Conservation (phyloP, 2,797 vertebrate genomes). For the Tragopan temminckii region DNA sequence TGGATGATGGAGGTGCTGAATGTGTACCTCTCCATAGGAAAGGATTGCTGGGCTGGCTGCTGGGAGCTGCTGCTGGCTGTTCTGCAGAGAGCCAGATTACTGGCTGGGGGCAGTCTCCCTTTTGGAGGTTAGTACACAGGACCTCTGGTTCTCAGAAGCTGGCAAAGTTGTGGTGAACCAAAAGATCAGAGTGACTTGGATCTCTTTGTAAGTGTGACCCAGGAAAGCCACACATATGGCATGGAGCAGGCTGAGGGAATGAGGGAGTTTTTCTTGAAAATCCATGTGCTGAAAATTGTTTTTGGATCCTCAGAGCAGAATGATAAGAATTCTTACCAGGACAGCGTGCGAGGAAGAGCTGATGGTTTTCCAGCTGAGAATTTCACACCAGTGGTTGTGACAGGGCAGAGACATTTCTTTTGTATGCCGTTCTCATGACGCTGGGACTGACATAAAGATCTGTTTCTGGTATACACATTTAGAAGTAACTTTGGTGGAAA, state of each 20-base stretch:
- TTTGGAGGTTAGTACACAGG: neutral
- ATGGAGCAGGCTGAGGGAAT: neutral
- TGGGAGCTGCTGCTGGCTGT: neutral
- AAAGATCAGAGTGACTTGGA: neutral
- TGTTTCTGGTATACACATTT: neutral
- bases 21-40: neutral
- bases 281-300: neutral
- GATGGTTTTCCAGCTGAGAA: neutral
- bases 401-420: neutral
- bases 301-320: neutral
- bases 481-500: neutral
- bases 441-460: neutral
- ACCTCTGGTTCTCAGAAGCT: neutral
- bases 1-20: neutral
- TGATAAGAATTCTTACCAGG: neutral
- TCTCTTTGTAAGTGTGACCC: neutral
- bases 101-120: neutral
- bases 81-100: neutral
- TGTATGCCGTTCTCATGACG: neutral
- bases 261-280: neutral
- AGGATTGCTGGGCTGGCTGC: neutral
- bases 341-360: neutral
- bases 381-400: neutral
- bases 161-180: neutral
- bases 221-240: neutral